Base-by-base conservation (phyloP, 2,797 vertebrate genomes). In the Eptatretus atami region DNA sequence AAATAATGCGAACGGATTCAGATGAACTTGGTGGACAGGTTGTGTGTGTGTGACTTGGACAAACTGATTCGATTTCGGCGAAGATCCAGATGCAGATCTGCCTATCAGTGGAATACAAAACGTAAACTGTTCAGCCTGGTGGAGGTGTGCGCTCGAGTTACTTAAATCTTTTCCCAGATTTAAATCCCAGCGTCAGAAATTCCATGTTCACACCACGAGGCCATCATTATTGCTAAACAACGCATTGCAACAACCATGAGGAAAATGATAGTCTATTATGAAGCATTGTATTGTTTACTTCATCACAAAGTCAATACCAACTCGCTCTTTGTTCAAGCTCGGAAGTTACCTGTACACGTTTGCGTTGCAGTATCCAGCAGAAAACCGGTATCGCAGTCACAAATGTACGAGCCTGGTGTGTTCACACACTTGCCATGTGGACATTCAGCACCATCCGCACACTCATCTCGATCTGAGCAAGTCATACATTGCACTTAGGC, bases 401-500 rank as follows among this genome's bases (percentile, higher is more conserved):
- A 71, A 52, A 54, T 64, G 68, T 67, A 71, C 14, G 69, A 71
- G 66, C 72, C 69, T 14, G 63, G 65, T 10, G 64, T 69, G 66
- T 72, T 72, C 55, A 68, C 53, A 65, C 70, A 71, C 63, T 65
- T 67, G 54, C 70, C 67, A 53, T 66, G 64, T 57, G 52, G 64
- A 63, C 71, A 73, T 63, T 65, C 68, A 68, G 52, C 67, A 53
- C 53, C 67, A 63, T 68, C 66, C 53, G 63, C 52, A 65, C 70
- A 73, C 64, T 72, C 70, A 68, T 73, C 67, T 63, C 69, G 66
- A 66, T 71, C 71, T 72, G 67, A 61, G 64, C 67, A 65, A 66
- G 31, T 44, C 31, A 44, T 44, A 44, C 31, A 44, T 44, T 44
- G 31, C 31, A 44, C 4, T 44, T 44, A 44, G 6, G 31, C 31